Evolutionary conservation across 2,113 vertebrate genomes (phyloP).

Genomic region (Sisor rabdophorus): DNA sequence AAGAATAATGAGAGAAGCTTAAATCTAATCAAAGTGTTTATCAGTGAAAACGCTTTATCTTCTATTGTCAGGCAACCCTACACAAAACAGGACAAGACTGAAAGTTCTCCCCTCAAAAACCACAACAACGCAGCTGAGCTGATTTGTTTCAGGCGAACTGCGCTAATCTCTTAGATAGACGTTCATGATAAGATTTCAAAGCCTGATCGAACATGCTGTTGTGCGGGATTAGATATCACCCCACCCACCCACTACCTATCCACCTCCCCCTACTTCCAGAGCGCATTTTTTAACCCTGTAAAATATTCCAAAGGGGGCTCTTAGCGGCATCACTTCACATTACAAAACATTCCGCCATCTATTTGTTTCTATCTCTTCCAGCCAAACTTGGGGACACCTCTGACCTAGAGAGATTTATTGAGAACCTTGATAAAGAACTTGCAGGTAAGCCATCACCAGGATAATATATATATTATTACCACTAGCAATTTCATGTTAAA

Average conservation of each 20-base stretch:
- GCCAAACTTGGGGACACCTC: slow-evolving; percentile 92
- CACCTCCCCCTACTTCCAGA: slow-evolving; percentile 50
- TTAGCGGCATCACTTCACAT: slow-evolving; percentile 50
- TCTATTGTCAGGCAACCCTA: background rate
- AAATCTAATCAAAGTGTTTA: background rate
- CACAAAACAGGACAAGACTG: slow-evolving; percentile 3
- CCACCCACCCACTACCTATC: slow-evolving; percentile 8
- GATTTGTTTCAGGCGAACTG: slow-evolving; percentile 23
- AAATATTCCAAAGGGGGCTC: slow-evolving; percentile 56
- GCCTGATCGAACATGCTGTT: slow-evolving; percentile 1
- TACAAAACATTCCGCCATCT: slow-evolving; percentile 50
- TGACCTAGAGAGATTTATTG: slow-evolving; percentile 92
- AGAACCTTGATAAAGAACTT: slow-evolving; percentile 89
- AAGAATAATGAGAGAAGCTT: slow-evolving; percentile 9
- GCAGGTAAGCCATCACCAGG: slow-evolving; percentile 74
- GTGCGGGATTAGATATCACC: slow-evolving; percentile 32
- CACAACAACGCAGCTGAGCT: background rate
- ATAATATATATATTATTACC: background rate
- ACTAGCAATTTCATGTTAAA: too few species aligned
- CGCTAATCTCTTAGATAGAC: slow-evolving; percentile 27
- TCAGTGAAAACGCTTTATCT: slow-evolving; percentile 22
- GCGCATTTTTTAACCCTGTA: slow-evolving; percentile 36
- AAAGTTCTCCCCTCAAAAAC: slow-evolving; percentile 22
- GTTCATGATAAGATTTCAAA: slow-evolving; percentile 37
- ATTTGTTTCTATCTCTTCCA: slow-evolving; percentile 61